Conservation (phyloP, 2,113 vertebrate species). For the Lethenteron camtschaticum region DNA sequence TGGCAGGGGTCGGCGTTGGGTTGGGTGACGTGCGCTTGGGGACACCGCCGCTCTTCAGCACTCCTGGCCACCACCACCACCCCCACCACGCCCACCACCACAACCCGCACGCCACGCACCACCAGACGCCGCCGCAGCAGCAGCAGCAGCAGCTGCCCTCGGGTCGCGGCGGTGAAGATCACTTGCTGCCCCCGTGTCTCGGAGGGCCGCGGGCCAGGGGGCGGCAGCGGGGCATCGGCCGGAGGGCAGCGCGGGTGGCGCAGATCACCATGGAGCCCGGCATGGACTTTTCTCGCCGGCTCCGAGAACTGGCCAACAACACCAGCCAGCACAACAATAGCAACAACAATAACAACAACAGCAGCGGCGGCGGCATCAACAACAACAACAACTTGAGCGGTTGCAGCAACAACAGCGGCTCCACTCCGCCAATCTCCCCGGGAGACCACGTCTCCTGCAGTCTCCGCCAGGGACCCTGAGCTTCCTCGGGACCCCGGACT, state of each 20-base stretch:
- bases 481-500: too few species aligned
- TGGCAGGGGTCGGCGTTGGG: background rate
- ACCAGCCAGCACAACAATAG: conserved; percentile 4
- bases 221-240: too few species aligned
- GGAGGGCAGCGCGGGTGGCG: too few species aligned
- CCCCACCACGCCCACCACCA: background rate
- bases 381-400: background rate
- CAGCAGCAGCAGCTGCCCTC: background rate
- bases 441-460: background rate
- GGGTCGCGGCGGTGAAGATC: background rate
- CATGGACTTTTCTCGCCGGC: conserved; percentile 4
- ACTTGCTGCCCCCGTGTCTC: background rate
- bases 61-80: background rate
- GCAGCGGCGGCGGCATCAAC: background rate
- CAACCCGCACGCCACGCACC: background rate
- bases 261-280: background rate
- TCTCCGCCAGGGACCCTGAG: background rate
- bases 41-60: background rate
- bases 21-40: too few species aligned
- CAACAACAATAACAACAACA: background rate
- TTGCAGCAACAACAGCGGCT: background rate
- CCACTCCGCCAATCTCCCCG: conserved; percentile 3
- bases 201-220: too few species aligned
- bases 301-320: conserved; percentile 2
- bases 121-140: background rate